Evolutionary conservation across 2,888 invertebrate genomes (phyloP).

Genomic region (Ceramica pisi): DNA sequence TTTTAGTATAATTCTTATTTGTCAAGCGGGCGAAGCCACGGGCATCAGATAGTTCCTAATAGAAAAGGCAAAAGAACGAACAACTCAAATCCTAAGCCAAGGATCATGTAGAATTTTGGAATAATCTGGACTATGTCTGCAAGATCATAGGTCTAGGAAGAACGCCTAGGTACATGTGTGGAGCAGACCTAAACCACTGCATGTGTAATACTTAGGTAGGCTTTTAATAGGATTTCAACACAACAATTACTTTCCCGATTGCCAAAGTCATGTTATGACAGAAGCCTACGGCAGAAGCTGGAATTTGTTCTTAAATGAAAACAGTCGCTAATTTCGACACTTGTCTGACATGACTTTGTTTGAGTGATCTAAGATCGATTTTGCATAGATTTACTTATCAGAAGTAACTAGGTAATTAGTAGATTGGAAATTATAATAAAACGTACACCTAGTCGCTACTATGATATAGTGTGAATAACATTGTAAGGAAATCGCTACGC

Average conservation of each 20-base stretch:
- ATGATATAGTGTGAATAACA: conserved; percentile 31
- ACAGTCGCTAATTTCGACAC: background rate
- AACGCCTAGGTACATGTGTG: too few species aligned
- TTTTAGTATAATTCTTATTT: too few species aligned
- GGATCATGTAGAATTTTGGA: background rate
- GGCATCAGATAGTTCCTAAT: too few species aligned
- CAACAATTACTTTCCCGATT: background rate
- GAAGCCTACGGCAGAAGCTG: background rate
- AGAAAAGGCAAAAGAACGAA: background rate
- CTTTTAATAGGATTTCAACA: background rate
- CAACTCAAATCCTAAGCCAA: background rate
- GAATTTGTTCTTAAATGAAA: background rate
- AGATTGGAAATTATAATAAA: background rate
- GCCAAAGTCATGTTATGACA: too few species aligned
- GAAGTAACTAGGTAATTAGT: background rate
- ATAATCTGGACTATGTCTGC: background rate
- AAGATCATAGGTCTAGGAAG: background rate
- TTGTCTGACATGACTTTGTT: background rate
- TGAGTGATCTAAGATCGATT: too few species aligned
- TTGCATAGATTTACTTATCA: background rate
- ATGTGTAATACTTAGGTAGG: too few species aligned
- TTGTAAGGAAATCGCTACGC: conserved; percentile 46
- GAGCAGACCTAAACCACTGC: background rate
- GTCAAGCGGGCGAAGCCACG: too few species aligned
- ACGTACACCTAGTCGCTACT: background rate